Evolutionary conservation across 1,140 invertebrate species (phyloP), one percentile per base, ranked within the genome.

Genomic region (Hyles vespertilio): DNA sequence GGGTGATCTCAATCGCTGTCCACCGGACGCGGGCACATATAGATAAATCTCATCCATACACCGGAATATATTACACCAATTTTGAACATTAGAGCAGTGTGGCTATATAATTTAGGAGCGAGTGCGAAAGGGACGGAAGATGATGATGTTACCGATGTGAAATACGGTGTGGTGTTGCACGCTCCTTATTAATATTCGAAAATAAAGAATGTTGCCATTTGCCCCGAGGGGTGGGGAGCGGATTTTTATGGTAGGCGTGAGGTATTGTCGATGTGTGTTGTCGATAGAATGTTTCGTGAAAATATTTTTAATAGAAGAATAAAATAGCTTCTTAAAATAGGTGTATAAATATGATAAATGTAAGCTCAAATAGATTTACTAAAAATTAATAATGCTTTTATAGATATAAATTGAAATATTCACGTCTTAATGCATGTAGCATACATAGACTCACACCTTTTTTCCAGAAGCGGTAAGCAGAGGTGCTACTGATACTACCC

Each of bases 141-240:
- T 69, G 56, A 70, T 75, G 72, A 77, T 74, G 65, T 79, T 73
- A 70, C 71, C 64, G 70, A 79, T 74, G 82, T 83, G 79, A 85
- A 79, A 81, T 83, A 85, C 79, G 74, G 82, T 77, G 76, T 84
- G 84, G 81, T 82, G 80, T 76, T 79, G 79, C 79, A 77, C 75
- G 75, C 78, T 80, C 69, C 79, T 82, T 86, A 82, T 86, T 86
- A 84, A 86, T 84, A 86, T 86, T 86, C 76, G 69, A 84, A 85
- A 84, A 85, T 85, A 86, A 86, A 84, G 78, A 86, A 86, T 86
- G 78, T 82, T 79, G 76, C 83, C 81, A 84, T 79, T 74, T 77
- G 80, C 80, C 82, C 72, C 67, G 59, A 60, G 78, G 80, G 65
- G 62, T 71, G 67, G 70, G 72, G 74, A 78, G 72, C 43, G 8